Evolutionary conservation across 2,113 vertebrate species (phyloP).

Genomic region (Pheucticus melanocephalus): DNA sequence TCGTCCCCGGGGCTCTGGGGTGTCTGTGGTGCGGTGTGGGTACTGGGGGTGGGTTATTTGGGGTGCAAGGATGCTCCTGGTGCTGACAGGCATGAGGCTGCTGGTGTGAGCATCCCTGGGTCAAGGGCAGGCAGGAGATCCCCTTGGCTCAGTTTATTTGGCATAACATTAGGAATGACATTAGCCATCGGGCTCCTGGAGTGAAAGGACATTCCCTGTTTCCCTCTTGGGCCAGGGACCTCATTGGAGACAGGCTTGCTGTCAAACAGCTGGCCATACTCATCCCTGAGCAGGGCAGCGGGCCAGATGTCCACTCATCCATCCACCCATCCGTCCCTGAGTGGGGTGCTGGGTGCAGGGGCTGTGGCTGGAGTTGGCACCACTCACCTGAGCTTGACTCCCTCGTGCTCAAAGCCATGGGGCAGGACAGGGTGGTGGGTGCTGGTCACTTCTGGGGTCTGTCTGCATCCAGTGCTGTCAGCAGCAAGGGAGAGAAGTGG

Average conservation of each 20-base stretch:
- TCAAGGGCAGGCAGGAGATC: conserved; percentile 24
- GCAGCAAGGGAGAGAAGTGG: not conserved
- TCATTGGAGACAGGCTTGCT: not conserved
- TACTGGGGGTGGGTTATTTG: not conserved
- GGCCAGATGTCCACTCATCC: not conserved
- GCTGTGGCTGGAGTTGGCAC: not conserved
- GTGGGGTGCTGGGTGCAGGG: not conserved
- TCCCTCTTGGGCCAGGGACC: not conserved
- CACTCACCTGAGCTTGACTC: rapidly evolving
- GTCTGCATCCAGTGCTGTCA: rapidly evolving
- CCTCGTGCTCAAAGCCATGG: rapidly evolving
- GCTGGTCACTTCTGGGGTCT: not conserved
- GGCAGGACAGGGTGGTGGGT: not conserved
- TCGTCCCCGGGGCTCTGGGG: not conserved
- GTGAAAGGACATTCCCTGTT: not conserved
- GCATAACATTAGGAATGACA: not conserved
- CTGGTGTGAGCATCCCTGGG: not conserved
- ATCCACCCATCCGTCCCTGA: rapidly evolving
- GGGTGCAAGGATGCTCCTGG: not conserved
- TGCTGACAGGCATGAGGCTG: not conserved
- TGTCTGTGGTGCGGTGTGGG: not conserved
- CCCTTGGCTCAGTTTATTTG: not conserved
- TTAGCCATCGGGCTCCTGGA: not conserved
- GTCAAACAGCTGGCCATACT: rapidly evolving
- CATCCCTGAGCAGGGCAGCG: rapidly evolving